Evolutionary conservation across 2,888 invertebrate species (phyloP).

Genomic region (Caenorhabditis angaria): DNA sequence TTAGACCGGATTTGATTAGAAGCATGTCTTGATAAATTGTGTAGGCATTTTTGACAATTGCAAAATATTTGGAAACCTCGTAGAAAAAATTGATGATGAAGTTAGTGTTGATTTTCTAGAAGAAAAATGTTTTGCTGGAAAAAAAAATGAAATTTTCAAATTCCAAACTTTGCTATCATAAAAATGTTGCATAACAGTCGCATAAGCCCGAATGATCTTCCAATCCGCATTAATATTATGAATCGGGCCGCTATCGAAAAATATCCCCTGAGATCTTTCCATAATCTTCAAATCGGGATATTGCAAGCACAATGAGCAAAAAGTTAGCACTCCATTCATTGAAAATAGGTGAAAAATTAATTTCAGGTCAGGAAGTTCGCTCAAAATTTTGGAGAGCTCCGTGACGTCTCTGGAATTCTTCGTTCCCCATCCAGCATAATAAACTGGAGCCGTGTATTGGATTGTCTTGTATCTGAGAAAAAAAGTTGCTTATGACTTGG

Average conservation of each 20-base stretch:
- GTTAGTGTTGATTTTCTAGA: conserved; percentile 20
- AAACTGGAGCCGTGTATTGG: conserved; percentile 19
- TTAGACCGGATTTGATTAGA: conserved; percentile 13
- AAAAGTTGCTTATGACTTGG: background rate
- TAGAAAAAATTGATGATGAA: conserved; percentile 15
- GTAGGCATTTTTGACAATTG: conserved; percentile 14
- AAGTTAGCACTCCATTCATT: conserved; percentile 34
- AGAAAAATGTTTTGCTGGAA: background rate
- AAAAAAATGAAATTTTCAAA: background rate
- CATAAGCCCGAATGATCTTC: conserved; percentile 15
- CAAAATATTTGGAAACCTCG: conserved; percentile 17
- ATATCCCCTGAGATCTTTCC: conserved; percentile 33
- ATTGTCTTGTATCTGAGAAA: conserved; percentile 32
- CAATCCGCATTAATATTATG: conserved; percentile 6
- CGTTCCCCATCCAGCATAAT: background rate
- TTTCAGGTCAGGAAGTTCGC: conserved; percentile 16
- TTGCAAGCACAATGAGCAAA: conserved; percentile 21
- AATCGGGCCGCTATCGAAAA: conserved; percentile 32
- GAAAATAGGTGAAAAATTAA: conserved; percentile 25
- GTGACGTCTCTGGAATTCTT: conserved; percentile 16
- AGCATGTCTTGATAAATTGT: conserved; percentile 11
- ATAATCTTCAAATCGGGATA: conserved; percentile 27
- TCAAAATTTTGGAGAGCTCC: conserved; percentile 15
- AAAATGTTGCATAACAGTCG: conserved; percentile 36
- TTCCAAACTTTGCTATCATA: conserved; percentile 18